Evolutionary conservation across 2,888 invertebrate species (phyloP).

Genomic region (Tridacna gigas): DNA sequence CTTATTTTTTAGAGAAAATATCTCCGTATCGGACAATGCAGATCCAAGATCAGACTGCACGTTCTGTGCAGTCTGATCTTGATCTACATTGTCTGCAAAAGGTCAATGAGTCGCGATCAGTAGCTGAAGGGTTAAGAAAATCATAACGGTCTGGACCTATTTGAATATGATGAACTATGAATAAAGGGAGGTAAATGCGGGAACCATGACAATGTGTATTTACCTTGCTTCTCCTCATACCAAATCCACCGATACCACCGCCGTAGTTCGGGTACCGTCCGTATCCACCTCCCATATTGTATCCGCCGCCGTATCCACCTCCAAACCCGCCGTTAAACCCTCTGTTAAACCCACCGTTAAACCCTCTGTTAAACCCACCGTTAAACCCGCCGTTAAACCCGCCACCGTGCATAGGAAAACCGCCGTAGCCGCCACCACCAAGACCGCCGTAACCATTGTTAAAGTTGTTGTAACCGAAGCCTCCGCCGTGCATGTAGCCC

Average conservation of each 20-base stretch:
- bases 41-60: too few relatives aligned
- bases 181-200: not conserved
- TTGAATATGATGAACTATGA: too few relatives aligned
- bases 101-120: too few relatives aligned
- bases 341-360: constrained; percentile 11
- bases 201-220: not conserved
- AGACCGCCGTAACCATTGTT: not conserved
- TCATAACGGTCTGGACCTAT: too few relatives aligned
- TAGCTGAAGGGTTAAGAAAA: too few relatives aligned
- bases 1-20: too few relatives aligned
- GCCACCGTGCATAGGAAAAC: constrained; percentile 13
- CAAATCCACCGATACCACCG: constrained; percentile 11
- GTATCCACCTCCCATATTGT: not conserved
- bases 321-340: constrained; percentile 17
- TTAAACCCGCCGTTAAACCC: constrained; percentile 32
- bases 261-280: not conserved
- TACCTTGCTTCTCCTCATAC: constrained; percentile 22
- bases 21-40: too few relatives aligned
- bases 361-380: constrained; percentile 17
- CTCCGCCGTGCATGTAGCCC: not conserved
- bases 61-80: too few relatives aligned
- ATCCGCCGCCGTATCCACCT: constrained; percentile 1
- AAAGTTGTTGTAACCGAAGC: not conserved
- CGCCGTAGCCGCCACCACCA: not conserved
- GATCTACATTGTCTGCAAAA: too few relatives aligned